These are phyloP conservation scores for Rhabdomys pumilio DNA, from an alignment of 2,797 vertebrate species.

Conservation along the genomic window DNA sequence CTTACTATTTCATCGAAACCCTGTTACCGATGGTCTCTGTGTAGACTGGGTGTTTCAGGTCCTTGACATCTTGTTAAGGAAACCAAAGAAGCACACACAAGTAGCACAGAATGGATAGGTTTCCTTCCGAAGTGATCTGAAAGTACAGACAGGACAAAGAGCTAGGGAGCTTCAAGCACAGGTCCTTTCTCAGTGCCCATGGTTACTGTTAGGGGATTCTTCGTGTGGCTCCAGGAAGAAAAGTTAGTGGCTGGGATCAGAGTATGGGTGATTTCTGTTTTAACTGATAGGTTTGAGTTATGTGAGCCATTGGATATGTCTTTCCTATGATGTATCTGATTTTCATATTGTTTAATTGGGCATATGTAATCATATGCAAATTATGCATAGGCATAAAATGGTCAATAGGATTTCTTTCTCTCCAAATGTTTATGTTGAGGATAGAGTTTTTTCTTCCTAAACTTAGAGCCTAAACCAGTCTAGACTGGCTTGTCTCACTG, in stretches of 20 bases:
- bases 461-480: not conserved
- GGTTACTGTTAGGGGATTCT: not conserved
- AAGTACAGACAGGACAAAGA: not conserved
- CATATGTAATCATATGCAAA: not conserved
- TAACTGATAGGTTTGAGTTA: not conserved
- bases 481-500: not conserved
- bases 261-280: not conserved
- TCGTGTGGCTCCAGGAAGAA: not conserved
- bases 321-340: not conserved
- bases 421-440: not conserved
- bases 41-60: not conserved
- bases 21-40: not conserved
- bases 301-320: not conserved
- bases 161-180: not conserved
- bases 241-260: not conserved
- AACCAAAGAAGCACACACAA: not conserved
- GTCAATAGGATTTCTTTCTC: not conserved
- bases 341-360: not conserved
- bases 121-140: not conserved
- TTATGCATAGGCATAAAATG: not conserved
- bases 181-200: not conserved
- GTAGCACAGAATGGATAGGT: not conserved
- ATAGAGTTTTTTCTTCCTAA: not conserved
- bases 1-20: not conserved
- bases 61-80: not conserved